Base-by-base conservation (phyloP, 1,140 invertebrate genomes). In the Battus philenor region DNA sequence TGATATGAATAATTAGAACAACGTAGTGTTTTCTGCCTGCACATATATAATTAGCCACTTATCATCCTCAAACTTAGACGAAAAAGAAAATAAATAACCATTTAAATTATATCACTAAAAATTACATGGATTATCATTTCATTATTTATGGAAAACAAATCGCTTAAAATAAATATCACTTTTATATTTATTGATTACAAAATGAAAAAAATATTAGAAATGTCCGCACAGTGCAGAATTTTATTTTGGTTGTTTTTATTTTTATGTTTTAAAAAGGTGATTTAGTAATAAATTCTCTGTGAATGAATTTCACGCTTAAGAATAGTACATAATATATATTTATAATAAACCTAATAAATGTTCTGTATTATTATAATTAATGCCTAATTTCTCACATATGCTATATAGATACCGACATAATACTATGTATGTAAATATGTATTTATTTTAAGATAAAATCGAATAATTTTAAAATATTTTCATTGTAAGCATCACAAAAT, bases 1-100 rank as follows among this genome's bases (percentile, higher is more conserved):
- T 77, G 73, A 77, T 80, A 77, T 68, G 50, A 58, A 59, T 72
- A 52, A 67, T 60, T 70, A 66, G 66, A 75, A 69, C 68, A 68
- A 66, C 62, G 36, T 62, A 55, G 45, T 50, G 31, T 64, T 58
- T 56, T 13, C 51, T 53, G 44, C 39, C 54, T 45, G 34, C 50
- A 52, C 30, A 31, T n/a, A n/a, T n/a, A n/a, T 51, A 45, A 66
- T 71, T 75, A 71, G 71, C 73, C 72, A 80, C 76, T 47, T 71
- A 68, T 66, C 65, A 68, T 69, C 67, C 71, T 72, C 64, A 50
- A 43, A 50, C 61, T 59, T 47, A 47, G 46, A 10, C 38, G 9
- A 15, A 9, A 32, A 8, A 44, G 30, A 46, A 38, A 20, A 30
- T 34, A 20, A 27, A 29, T 26, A 41, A 10, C 16, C 31, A n/a